Evolutionary conservation across 2,113 vertebrate genomes (phyloP).

Genomic region (Corydoras sp.): DNA sequence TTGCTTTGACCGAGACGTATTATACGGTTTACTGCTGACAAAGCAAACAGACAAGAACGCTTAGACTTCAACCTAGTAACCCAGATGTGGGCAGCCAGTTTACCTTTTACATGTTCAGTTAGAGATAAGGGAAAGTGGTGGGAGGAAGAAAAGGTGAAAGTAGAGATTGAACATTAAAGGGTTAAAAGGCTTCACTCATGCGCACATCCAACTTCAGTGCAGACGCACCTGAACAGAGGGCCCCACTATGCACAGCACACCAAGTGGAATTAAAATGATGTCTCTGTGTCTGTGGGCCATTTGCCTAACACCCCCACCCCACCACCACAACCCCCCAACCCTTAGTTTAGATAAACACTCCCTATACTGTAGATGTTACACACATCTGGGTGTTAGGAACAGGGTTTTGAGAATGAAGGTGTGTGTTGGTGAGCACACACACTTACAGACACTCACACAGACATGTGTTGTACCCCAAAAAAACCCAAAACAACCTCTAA

Average conservation of each 20-base stretch:
- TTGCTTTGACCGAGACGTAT: constrained; percentile 6
- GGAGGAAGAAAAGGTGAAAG: constrained; percentile 20
- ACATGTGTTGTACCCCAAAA: background rate
- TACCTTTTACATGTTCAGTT: constrained; percentile 31
- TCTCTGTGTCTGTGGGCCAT: constrained; percentile 14
- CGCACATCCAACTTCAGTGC: constrained; percentile 56
- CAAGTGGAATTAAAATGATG: constrained; percentile 26
- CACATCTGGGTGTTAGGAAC: constrained; percentile 1
- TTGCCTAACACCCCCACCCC: constrained; percentile 28
- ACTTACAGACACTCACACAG: too few relatives aligned
- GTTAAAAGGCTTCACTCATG: background rate
- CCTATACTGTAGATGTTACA: constrained; percentile 7
- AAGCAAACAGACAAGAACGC: constrained; percentile 22
- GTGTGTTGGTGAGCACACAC: background rate
- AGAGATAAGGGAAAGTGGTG: constrained; percentile 13
- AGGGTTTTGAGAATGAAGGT: background rate
- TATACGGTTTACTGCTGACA: constrained; percentile 31
- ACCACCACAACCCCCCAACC: background rate
- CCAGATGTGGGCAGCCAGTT: constrained; percentile 38
- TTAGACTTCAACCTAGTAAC: constrained; percentile 43
- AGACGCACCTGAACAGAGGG: constrained; percentile 80
- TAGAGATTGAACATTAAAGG: background rate
- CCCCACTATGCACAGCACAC: constrained; percentile 38
- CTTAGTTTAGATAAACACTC: constrained; percentile 56
- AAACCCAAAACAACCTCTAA: background rate